Evolutionary conservation across 2,113 vertebrate species (phyloP), one percentile per base, ranked within the genome.

Genomic region (Canis aureus): DNA sequence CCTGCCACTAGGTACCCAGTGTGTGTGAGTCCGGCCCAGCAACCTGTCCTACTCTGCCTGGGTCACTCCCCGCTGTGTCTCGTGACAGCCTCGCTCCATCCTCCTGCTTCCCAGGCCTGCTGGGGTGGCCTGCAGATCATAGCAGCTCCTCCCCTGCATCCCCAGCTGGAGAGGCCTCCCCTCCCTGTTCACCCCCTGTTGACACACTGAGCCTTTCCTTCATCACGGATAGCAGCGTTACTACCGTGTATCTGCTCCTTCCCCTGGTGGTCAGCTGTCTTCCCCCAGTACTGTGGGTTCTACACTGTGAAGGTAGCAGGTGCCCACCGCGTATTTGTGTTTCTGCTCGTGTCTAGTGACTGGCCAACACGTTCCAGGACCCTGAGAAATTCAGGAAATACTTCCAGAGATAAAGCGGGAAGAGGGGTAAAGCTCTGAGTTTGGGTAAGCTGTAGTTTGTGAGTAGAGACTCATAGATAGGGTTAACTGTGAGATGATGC

Each of bases 341-440:
- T 81, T 59, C 22, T 53, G 3, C 64, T 12, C 3, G 76, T 17
- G 53, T 32, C 74, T 38, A 95, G 84, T 91, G 91, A 88, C 38
- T 32, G 49, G 57, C 59, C 23, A 25, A 60, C 6, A 2, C 23
- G 11, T 66, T 62, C 76, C 91, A 76, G 69, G 62, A 92, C 60
- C 74, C 79, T 85, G 89, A 93, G 78, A 82, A 25, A 89, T 89
- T 80, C 25, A 25, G 51, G 43, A 74, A 80, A 25, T 32, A 17
- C 29, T 71, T 91, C 86, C 51, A 35, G 93, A 86, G 90, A 85
- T 83, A 55, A 89, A 83, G 22, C 27, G 55, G 80, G n/a, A 57
- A 29, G 62, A 19, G 20, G 29, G 5, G 15, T 57, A 64, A 49
- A 55, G n/a, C 22, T 22, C 86, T 55, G 60, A 12, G 43, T 32